phyloP scores from a whole-genome alignment of 2,113 vertebrate species.

The Dipodomys merriami region DNA sequence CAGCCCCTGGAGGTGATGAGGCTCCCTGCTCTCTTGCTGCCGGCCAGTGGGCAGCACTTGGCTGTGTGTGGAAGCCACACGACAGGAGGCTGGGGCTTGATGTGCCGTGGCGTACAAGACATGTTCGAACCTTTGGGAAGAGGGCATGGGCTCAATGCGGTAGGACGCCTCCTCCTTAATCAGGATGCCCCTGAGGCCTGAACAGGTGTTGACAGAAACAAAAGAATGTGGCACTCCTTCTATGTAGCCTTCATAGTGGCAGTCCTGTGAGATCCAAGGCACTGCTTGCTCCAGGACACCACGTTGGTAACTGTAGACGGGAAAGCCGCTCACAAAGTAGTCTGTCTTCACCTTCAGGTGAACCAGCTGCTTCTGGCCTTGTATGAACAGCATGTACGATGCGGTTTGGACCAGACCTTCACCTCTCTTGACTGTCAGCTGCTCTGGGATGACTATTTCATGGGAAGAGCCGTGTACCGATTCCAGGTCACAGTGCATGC shows the following conservation, averaged over 20 bases:
- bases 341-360: constrained; percentile 64
- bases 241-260: constrained; percentile 79
- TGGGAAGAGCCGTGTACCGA: constrained; percentile 13
- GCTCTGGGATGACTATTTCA: constrained; percentile 63
- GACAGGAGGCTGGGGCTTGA: constrained; percentile 9
- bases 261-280: constrained; percentile 37
- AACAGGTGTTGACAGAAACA: constrained; percentile 73
- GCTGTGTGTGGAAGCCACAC: constrained; percentile 5
- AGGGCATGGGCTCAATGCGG: constrained; percentile 67
- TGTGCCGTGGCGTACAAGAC: constrained; percentile 55
- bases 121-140: constrained; percentile 66
- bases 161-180: constrained; percentile 68
- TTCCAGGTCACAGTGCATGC: background rate
- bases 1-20: background rate
- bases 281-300: background rate
- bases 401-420: background rate
- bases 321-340: constrained; percentile 62
- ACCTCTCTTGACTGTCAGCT: background rate
- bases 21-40: background rate
- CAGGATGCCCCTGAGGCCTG: constrained; percentile 81
- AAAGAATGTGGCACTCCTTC: constrained; percentile 66
- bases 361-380: constrained; percentile 48
- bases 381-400: constrained; percentile 53
- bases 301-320: constrained; percentile 50
- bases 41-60: background rate